Conservation (phyloP, 2,113 vertebrate genomes). For the Rallus limicola region DNA sequence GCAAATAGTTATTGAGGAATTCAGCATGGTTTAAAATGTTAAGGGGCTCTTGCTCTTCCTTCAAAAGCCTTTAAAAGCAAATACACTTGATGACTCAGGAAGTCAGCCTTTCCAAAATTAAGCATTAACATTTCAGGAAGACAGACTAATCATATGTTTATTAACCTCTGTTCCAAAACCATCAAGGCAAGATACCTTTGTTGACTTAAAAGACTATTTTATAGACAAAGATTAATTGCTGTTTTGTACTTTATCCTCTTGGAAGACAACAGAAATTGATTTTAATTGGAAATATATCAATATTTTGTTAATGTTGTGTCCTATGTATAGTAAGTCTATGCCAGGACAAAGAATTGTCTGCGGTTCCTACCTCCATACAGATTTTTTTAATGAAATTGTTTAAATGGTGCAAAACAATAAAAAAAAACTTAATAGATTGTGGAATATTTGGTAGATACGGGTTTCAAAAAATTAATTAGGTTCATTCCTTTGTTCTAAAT, state of each 20-base stretch:
- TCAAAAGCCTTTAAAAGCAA: background rate
- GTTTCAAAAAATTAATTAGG: background rate
- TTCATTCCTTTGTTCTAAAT: background rate
- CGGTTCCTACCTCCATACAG: background rate
- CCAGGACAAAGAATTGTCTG: background rate
- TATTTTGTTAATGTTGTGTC: background rate
- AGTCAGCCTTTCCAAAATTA: background rate
- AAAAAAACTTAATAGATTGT: background rate
- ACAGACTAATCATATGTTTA: constrained; percentile 2
- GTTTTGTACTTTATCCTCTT: constrained; percentile 10
- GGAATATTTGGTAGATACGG: background rate
- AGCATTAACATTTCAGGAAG: background rate
- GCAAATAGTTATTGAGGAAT: background rate
- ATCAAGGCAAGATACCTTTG: background rate
- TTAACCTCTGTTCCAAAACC: constrained; percentile 22
- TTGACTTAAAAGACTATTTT: constrained; percentile 9
- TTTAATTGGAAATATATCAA: constrained; percentile 11
- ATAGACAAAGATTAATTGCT: background rate
- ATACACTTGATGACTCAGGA: background rate
- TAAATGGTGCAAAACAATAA: background rate
- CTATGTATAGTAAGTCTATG: background rate
- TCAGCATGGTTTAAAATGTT: background rate
- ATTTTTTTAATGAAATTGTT: background rate
- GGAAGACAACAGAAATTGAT: background rate
- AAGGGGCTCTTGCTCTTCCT: background rate